Conservation (phyloP, 2,888 invertebrate species). For the Teinopalpus imperialis region DNA sequence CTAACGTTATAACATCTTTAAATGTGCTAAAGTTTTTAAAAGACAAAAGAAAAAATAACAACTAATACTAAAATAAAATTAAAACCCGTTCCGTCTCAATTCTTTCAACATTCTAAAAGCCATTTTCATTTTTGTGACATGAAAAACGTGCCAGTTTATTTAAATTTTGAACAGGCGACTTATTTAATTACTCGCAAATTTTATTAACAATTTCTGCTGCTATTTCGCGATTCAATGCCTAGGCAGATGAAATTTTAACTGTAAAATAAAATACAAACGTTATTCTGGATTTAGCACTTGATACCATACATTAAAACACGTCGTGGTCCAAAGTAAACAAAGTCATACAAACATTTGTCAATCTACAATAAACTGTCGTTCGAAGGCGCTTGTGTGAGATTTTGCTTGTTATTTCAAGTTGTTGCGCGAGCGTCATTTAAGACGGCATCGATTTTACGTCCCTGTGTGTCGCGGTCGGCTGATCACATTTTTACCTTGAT, state of each 20-base stretch:
- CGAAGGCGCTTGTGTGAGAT: slow-evolving; percentile 9
- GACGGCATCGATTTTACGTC: slow-evolving; percentile 41
- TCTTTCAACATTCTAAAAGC: slow-evolving; percentile 8
- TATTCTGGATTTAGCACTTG: neutral
- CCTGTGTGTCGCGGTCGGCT: slow-evolving; percentile 48
- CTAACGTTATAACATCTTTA: no score
- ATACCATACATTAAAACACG: slow-evolving; percentile 8
- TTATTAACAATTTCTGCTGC: neutral
- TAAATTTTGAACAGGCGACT: slow-evolving; percentile 14
- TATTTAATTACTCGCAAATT: neutral
- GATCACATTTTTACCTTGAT: slow-evolving; percentile 69
- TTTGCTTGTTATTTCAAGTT: slow-evolving; percentile 22
- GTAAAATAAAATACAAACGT: no score
- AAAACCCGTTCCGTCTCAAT: neutral
- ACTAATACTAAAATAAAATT: slow-evolving; percentile 8
- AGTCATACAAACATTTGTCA: slow-evolving; percentile 15
- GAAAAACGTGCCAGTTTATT: slow-evolving; percentile 7
- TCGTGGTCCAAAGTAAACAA: slow-evolving; percentile 15
- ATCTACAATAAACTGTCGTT: slow-evolving; percentile 11
- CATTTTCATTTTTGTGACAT: slow-evolving; percentile 7
- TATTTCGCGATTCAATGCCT: no score
- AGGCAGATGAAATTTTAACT: no score
- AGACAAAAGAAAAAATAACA: slow-evolving; percentile 1
- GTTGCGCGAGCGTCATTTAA: slow-evolving; percentile 29
- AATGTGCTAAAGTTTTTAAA: no score